Evolutionary conservation across 2,797 vertebrate genomes (phyloP), one percentile per base, ranked within the genome.

Genomic region (Tiaroga cobitis): DNA sequence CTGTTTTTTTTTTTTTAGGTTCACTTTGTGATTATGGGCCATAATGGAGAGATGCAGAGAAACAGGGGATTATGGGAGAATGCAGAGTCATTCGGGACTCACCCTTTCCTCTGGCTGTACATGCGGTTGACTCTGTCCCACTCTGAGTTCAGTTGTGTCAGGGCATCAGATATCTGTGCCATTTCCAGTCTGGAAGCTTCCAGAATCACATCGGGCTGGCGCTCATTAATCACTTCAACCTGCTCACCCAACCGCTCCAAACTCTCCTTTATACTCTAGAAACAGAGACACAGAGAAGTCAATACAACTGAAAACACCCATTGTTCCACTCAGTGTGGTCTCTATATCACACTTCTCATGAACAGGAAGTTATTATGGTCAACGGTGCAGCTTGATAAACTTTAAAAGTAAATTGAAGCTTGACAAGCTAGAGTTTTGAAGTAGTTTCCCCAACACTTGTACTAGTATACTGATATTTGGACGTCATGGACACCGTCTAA

Each of bases 51-150:
- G 11, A 24, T 13, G 5, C 37, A 19, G 8, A n/a, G 29, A 43
- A 37, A 7, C 56, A n/a, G 39, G 29, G 41, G 54, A 41, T 76
- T 4, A 34, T 37, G 26, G 70, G 56, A n/a, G 34, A 80, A 51
- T 13, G 19, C 54, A 18, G 24, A 34, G 32, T 77, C 54, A 77
- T 16, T 32, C 4, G 0, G 9, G 19, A 91, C 96, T 83, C 92
- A 99, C 98, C 96, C 95, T 89, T 97, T 99, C 68, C 94, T 96
- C 90, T 98, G 96, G 92, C 90, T 95, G 93, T 97, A 98, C 94
- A 97, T 95, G 91, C 96, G 95, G 88, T 98, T 98, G 90, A 99
- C 92, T 86, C 97, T 94, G 91, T 99, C 97, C 97, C 97, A 99
- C 84, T 98, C 96, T 0, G 96, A 95, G 56, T 99, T 97, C 89